A percentile compares a stretch with the other conserved stretches of the same genome.
phyloP scores from a whole-genome alignment of 2,888 invertebrate species.

The Caenorhabditis sp. region DNA sequence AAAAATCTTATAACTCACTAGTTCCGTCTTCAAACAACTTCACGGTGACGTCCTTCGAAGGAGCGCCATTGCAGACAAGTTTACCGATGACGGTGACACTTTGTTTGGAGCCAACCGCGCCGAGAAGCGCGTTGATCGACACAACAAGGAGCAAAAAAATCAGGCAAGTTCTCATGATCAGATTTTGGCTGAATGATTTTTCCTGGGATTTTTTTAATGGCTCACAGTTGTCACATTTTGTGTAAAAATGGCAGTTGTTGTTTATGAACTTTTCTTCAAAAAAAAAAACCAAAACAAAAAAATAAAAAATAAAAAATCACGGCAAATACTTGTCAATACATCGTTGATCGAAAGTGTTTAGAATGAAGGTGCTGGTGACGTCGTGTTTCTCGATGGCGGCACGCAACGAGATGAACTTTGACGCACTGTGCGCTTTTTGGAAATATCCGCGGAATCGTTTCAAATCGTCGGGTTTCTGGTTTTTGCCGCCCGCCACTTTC shows the following conservation, averaged over 20 bases:
- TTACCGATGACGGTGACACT: constrained; percentile 9
- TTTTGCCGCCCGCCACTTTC: not conserved
- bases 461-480: not conserved
- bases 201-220: too few relatives aligned
- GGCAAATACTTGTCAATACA: not conserved
- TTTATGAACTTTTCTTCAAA: not conserved
- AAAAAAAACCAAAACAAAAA: not conserved
- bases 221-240: not conserved
- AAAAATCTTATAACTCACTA: constrained; percentile 12
- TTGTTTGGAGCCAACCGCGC: not conserved
- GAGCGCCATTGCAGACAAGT: constrained; percentile 33
- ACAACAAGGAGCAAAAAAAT: not conserved
- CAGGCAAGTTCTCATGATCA: not conserved
- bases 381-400: not conserved
- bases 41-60: constrained; percentile 25
- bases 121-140: not conserved
- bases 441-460: not conserved
- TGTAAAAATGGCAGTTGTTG: not conserved
- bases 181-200: not conserved
- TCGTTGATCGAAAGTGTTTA: not conserved
- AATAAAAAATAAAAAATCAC: not conserved
- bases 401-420: not conserved
- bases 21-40: constrained; percentile 46
- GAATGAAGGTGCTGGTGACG: not conserved
- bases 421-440: not conserved